Evolutionary conservation across 2,888 invertebrate species (phyloP), one percentile per base, ranked within the genome.

Genomic region (Lithophane ornitopus): DNA sequence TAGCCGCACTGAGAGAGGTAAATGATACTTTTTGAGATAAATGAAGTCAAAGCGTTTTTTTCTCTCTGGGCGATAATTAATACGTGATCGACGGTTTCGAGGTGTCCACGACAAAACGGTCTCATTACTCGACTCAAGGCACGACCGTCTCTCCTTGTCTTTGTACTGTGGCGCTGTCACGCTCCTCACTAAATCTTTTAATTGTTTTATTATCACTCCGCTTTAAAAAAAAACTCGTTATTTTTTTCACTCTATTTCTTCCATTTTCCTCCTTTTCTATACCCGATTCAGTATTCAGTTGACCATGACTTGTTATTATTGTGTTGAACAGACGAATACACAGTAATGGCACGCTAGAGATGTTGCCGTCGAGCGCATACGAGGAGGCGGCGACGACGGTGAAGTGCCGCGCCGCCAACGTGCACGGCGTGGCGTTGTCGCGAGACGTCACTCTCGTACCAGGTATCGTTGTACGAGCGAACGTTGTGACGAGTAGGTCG

Each of bases 361-460:
- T 94, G 70, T 80, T 91, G 77, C 91, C 93, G 49, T 58, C 83
- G n/a, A 78, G 78, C 80, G 76, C 85, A 61, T 85, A 70, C 68
- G 85, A 77, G 68, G 72, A 74, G 69, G 74, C 61, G 59, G 12
- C 41, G 9, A 59, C 22, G 12, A 87, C 85, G 81, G 86, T 94
- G 88, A 97, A 98, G 85, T 98, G 98, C 93, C 97, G 97, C 87
- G 98, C 98, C 61, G 96, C 97, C 90, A 98, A 98, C 95, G 96
- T 97, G 82, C 98, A 97, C 87, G 98, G 98, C 78, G 97, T 97
- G 66, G 97, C 98, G 81, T 96, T 98, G 86, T 98, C 98, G 88
- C 96, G 98, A 59, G 98, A 98, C 91, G 98, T 98, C 89, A 97
- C 97, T 80, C 97, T 98, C 79, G 97, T 97, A 87, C 98, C 98